Conservation (phyloP, 2,797 vertebrate species). For the Nyctibius grandis region DNA sequence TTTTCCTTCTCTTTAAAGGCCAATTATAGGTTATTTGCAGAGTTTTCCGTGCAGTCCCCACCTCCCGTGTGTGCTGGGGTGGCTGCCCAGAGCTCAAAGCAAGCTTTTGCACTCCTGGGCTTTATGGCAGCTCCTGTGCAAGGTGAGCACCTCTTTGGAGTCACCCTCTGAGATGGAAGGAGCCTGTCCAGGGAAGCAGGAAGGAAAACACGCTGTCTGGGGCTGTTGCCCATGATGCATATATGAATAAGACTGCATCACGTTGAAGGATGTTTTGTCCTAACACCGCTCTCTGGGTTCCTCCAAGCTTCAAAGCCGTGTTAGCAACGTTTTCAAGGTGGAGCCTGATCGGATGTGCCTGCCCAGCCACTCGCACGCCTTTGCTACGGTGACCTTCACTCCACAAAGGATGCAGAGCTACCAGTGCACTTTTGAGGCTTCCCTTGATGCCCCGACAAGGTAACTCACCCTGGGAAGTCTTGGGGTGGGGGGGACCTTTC, state of each 20-base stretch:
- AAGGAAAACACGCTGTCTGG: not conserved
- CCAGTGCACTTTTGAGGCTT: constrained; percentile 76
- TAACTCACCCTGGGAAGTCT: not conserved
- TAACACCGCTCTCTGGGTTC: not conserved
- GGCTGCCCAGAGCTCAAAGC: not conserved
- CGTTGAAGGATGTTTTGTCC: not conserved
- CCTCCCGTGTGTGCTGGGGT: not conserved
- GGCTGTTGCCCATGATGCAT: not conserved
- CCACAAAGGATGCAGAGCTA: constrained; percentile 76
- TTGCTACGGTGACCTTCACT: constrained; percentile 73
- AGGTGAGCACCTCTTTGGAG: not conserved
- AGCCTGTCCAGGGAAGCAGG: not conserved
- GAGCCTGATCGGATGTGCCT: constrained; percentile 69
- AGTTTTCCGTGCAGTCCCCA: not conserved
- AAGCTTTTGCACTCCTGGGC: not conserved
- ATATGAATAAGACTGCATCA: not conserved
- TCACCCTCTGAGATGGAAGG: not conserved
- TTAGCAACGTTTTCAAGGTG: constrained; percentile 74
- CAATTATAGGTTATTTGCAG: not conserved
- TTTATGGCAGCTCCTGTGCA: not conserved
- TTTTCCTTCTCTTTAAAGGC: not conserved
- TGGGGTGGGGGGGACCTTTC: not conserved
- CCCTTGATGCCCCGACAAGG: constrained; percentile 71
- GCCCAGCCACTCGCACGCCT: constrained; percentile 68
- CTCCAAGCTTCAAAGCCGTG: constrained; percentile 19